Conservation (phyloP, 2,797 vertebrate genomes). For the Nannoperca obscura region DNA sequence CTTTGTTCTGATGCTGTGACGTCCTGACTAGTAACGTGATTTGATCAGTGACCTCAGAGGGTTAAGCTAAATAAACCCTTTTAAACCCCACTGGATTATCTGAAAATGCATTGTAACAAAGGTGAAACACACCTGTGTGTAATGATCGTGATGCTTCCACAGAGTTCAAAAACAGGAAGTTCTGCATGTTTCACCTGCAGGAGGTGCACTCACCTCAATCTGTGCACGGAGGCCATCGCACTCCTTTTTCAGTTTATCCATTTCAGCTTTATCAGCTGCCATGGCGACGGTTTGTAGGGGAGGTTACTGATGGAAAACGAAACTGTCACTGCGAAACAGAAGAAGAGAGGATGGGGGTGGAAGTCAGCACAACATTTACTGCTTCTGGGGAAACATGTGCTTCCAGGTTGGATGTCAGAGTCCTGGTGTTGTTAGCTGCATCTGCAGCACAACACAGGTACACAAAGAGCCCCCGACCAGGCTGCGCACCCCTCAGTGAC, state of each 20-base stretch:
- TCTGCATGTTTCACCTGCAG: neutral
- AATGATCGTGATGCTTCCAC: neutral
- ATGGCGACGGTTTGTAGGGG: slow-evolving; percentile 71
- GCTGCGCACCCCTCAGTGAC: slow-evolving; percentile 16
- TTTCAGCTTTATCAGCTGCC: slow-evolving; percentile 89
- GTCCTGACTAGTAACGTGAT: too few relatives aligned
- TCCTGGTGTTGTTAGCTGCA: neutral
- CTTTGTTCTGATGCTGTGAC: too few relatives aligned
- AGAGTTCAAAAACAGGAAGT: neutral
- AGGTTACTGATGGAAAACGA: slow-evolving; percentile 58
- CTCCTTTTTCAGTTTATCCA: slow-evolving; percentile 95
- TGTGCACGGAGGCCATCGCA: slow-evolving; percentile 93
- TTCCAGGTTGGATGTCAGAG: neutral
- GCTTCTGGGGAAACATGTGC: neutral
- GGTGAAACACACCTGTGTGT: neutral
- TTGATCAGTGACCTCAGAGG: too few relatives aligned
- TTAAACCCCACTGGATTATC: neutral
- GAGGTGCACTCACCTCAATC: slow-evolving; percentile 89
- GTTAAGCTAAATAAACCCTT: neutral
- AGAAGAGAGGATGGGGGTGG: neutral
- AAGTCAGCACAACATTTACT: neutral
- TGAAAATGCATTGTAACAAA: neutral
- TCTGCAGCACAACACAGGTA: neutral
- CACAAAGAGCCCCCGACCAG: neutral
- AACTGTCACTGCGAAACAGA: slow-evolving; percentile 38